Base-by-base conservation (phyloP, 2,888 invertebrate genomes). In the Galerucella calmariensis region DNA sequence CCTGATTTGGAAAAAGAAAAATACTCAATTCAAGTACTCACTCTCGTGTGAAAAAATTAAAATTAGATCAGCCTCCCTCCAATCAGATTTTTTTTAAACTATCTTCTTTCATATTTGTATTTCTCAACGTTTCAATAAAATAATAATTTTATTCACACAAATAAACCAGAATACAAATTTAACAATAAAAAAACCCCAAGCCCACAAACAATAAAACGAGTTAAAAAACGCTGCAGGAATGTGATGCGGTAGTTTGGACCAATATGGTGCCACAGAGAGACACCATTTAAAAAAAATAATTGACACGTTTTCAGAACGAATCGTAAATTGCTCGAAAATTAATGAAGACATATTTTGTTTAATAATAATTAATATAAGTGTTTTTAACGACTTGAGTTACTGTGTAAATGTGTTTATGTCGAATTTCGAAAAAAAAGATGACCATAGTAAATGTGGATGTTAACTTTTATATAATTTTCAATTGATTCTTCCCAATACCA, bases 261-360 rank as follows among this genome's bases (percentile, higher is more conserved):
- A 61, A 61, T 61, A 61, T 61, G 61, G 61, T 61, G 61, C 27
- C 61, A 61, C 61, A 14, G 35, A 35, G 41, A 35, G 62, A 35
- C n/a, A 41, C 41, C 62, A 62, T 62, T 62, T 62, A 62, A 59
- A 24, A 59, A 24, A 59, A 59, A 59, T 59, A 59, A 62, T 41
- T 62, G 62, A 62, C 62, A 41, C 62, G 62, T 62, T 62, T 62
- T 27, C 35, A 5, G n/a, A 62, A 41, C n/a, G 35, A 41, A 62
- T 41, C 62, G 41, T 62, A 62, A 62, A 62, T 62, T 62, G 14
- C 41, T 27, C n/a, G 35, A 8, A 4, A 62, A 62, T 35, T 62
- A 62, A 62, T 62, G 35, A 62, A 62, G 35, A 35, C 62, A n/a
- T 62, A n/a, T 35, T n/a, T 62, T 24, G 11, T 27, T 59, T 59